Evolutionary conservation across 2,888 invertebrate species (phyloP).

Genomic region (Lobophora halterata): DNA sequence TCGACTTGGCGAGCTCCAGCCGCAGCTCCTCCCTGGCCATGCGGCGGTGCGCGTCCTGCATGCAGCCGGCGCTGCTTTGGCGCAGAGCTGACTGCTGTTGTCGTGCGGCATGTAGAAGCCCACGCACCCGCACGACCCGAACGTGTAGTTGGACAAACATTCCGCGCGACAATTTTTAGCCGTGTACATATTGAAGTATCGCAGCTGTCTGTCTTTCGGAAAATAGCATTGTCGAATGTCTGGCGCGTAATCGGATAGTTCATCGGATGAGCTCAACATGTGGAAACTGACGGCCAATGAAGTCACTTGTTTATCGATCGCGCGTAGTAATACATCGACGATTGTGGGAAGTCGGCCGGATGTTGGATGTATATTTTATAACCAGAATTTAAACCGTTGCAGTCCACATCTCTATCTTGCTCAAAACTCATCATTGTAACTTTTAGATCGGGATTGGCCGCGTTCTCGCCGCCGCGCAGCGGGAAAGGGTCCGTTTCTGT

Average conservation of each 20-base stretch:
- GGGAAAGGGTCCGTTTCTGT: constrained; percentile 35
- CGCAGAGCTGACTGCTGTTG: constrained; percentile 5
- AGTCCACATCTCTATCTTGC: constrained; percentile 7
- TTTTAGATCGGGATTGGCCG: constrained; percentile 36
- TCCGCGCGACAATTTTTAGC: constrained; percentile 50
- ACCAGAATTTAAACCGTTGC: constrained; percentile 32
- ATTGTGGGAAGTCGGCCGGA: constrained; percentile 48
- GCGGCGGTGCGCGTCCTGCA: background rate
- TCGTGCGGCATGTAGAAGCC: constrained; percentile 48
- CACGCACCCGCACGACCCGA: constrained; percentile 40
- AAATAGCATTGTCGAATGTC: constrained; percentile 51
- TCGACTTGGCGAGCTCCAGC: background rate
- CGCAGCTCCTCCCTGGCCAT: constrained; percentile 3
- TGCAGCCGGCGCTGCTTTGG: background rate
- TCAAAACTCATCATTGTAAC: no score
- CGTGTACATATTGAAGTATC: constrained; percentile 50
- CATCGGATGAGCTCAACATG: constrained; percentile 39
- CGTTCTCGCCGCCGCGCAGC: constrained; percentile 41
- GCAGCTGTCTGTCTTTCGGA: constrained; percentile 35
- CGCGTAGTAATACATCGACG: constrained; percentile 47
- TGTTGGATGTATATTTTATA: constrained; percentile 52
- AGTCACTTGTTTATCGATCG: constrained; percentile 35
- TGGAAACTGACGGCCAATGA: constrained; percentile 47
- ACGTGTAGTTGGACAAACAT: constrained; percentile 47
- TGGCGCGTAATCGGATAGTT: constrained; percentile 33